Percentiles rank a stretch among this genome's conserved stretches.
phyloP scores from a whole-genome alignment of 2,797 vertebrate species.

The Phaenicophaeus curvirostris region DNA sequence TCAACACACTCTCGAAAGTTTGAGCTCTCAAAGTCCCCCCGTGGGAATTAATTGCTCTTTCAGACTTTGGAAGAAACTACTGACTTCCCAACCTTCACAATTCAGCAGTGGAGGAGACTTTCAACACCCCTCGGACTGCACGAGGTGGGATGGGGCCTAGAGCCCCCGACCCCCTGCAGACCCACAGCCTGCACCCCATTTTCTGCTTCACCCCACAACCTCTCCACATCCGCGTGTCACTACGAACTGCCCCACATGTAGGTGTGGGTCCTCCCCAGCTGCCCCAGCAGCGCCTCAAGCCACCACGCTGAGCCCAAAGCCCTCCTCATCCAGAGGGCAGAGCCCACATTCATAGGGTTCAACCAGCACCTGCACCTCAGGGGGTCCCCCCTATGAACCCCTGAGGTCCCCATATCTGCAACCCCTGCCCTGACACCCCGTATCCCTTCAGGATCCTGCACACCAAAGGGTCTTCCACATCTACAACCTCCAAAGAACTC shows the following conservation, averaged over 20 bases:
- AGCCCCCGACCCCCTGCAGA: background rate
- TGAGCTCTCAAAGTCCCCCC: background rate
- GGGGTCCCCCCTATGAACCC: no score
- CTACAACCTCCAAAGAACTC: background rate
- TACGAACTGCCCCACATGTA: rapidly evolving
- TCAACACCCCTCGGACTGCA: background rate
- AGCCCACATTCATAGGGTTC: background rate
- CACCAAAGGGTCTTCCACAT: rapidly evolving
- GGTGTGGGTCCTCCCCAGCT: background rate
- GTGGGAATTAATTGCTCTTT: rapidly evolving
- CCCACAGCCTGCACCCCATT: background rate
- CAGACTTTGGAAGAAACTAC: background rate
- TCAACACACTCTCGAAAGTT: background rate
- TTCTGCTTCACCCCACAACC: background rate
- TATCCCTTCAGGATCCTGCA: no score
- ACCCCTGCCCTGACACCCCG: background rate
- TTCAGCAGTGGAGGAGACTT: background rate
- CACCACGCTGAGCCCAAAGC: background rate
- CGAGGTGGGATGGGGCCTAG: background rate
- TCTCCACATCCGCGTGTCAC: background rate
- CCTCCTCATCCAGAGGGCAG: background rate
- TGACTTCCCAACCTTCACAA: no score
- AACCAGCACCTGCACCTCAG: background rate
- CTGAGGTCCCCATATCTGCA: rapidly evolving
- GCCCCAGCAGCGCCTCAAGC: background rate